Conservation (phyloP, 1,140 invertebrate genomes). For the Drosophila obscura region DNA sequence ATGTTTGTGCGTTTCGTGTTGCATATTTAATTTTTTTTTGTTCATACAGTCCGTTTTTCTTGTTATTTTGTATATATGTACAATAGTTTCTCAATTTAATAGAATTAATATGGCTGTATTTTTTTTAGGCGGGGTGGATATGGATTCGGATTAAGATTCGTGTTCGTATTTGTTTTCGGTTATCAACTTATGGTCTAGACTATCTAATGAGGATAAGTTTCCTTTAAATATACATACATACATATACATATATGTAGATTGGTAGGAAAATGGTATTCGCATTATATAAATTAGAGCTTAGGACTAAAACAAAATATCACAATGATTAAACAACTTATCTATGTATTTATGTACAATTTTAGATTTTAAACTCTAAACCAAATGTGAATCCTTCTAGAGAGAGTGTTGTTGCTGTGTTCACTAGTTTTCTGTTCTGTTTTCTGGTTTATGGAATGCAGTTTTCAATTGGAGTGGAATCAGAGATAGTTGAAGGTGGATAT, state of each 20-base stretch:
- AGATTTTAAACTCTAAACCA: slow-evolving; percentile 45
- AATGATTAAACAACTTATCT: slow-evolving; percentile 74
- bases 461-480: slow-evolving; percentile 53
- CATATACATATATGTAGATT: slow-evolving; percentile 26
- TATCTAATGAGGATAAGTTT: slow-evolving; percentile 78
- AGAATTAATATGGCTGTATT: slow-evolving; percentile 75
- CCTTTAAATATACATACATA: too few species aligned
- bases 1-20: slow-evolving; percentile 45
- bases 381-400: slow-evolving; percentile 18
- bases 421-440: slow-evolving; percentile 63
- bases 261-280: slow-evolving; percentile 33
- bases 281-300: slow-evolving; percentile 70
- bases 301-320: slow-evolving; percentile 72
- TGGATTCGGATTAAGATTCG: slow-evolving; percentile 13
- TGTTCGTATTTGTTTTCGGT: slow-evolving; percentile 28
- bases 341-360: neutral
- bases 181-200: slow-evolving; percentile 61
- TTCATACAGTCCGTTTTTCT: slow-evolving; percentile 40
- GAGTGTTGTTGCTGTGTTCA: slow-evolving; percentile 54
- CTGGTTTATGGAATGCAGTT: slow-evolving; percentile 78
- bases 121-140: slow-evolving; percentile 24
- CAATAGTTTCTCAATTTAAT: slow-evolving; percentile 56
- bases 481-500: slow-evolving; percentile 13
- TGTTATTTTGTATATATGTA: slow-evolving; percentile 33
- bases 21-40: slow-evolving; percentile 29